Conservation (phyloP, 2,797 vertebrate genomes). For the Novumbra hubbsi region DNA sequence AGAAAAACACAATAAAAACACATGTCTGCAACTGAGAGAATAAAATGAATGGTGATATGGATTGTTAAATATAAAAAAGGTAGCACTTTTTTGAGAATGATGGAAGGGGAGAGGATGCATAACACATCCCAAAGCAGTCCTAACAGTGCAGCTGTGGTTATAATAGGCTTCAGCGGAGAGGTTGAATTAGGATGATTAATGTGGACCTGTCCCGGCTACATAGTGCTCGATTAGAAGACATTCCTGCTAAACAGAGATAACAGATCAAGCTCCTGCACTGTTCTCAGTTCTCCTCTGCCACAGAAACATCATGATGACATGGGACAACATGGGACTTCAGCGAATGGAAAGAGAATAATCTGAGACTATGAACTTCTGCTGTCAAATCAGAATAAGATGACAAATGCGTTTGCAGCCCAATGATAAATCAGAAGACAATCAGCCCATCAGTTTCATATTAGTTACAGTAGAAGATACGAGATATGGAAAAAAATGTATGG, state of each 20-base stretch:
- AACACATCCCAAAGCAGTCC: neutral
- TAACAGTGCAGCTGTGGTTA: slow-evolving; percentile 20
- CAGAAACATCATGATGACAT: neutral
- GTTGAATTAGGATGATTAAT: slow-evolving; percentile 27
- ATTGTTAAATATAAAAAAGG: neutral
- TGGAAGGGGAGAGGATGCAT: neutral
- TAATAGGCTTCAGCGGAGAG: slow-evolving; percentile 18
- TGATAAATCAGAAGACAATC: slow-evolving; percentile 44
- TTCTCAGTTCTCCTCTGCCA: neutral
- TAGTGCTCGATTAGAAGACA: slow-evolving; percentile 32
- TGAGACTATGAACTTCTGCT: slow-evolving; percentile 14
- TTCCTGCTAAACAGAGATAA: slow-evolving; percentile 24
- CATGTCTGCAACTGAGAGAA: slow-evolving; percentile 14
- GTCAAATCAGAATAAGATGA: slow-evolving; percentile 30
- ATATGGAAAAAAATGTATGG: neutral
- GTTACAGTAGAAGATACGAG: neutral
- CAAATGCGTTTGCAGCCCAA: slow-evolving; percentile 25
- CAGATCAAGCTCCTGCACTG: slow-evolving; percentile 14
- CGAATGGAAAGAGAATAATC: slow-evolving; percentile 1
- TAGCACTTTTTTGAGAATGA: slow-evolving; percentile 16
- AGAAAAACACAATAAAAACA: slow-evolving; percentile 4
- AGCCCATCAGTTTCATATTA: slow-evolving; percentile 27
- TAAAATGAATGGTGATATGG: neutral
- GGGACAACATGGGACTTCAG: neutral
- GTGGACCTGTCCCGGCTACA: slow-evolving; percentile 33